Conservation (phyloP, 2,113 vertebrate genomes). For the Tupaia chinensis region DNA sequence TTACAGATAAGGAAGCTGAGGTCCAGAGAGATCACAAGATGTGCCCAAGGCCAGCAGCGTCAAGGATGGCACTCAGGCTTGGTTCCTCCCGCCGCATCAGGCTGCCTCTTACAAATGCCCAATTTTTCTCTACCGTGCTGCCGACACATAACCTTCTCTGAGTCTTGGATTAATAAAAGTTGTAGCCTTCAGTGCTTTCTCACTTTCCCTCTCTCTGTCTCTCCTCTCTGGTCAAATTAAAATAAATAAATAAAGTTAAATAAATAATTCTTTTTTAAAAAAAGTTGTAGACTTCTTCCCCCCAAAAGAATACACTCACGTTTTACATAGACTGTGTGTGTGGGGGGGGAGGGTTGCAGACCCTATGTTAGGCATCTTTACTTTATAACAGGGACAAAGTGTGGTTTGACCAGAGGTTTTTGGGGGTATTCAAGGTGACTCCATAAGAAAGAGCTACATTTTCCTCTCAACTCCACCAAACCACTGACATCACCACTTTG, state of each 20-base stretch:
- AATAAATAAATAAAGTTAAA: no score
- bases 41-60: neutral
- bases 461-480: neutral
- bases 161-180: neutral
- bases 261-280: neutral
- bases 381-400: neutral
- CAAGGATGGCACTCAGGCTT: neutral
- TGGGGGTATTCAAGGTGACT: neutral
- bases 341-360: neutral
- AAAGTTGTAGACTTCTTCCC: neutral
- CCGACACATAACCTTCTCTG: neutral
- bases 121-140: neutral
- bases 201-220: no score
- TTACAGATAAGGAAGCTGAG: neutral
- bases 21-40: neutral
- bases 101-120: neutral
- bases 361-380: neutral
- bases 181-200: neutral
- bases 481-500: neutral
- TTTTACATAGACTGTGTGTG: neutral
- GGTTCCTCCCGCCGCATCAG: neutral
- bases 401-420: neutral
- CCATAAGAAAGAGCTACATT: neutral
- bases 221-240: no score
- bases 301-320: neutral